A percentile compares a stretch with the other conserved stretches of the same genome.
Conservation (phyloP, 2,797 vertebrate genomes). For the Gymnothorax reevesii region DNA sequence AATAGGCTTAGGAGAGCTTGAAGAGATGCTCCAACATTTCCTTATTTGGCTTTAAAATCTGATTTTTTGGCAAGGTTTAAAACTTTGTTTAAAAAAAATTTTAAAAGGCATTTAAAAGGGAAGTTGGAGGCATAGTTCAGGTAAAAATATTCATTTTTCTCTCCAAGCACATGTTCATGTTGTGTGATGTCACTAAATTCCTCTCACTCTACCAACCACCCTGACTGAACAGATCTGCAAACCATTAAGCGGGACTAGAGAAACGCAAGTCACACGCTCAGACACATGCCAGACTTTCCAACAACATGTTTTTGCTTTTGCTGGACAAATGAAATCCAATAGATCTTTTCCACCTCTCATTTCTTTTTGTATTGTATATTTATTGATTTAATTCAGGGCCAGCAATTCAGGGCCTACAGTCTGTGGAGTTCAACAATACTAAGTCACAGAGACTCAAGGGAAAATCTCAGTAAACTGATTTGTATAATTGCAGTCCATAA, state of each 20-base stretch:
- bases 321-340: not conserved
- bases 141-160: constrained; percentile 6
- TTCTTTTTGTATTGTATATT: not conserved
- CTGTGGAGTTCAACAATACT: not conserved
- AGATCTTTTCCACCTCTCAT: not conserved
- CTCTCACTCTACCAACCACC: constrained; percentile 16
- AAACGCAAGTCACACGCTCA: constrained; percentile 8
- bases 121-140: constrained; percentile 24
- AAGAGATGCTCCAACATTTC: constrained; percentile 42
- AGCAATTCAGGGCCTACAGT: not conserved
- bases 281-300: not conserved
- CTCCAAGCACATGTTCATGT: not conserved
- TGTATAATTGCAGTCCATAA: not conserved
- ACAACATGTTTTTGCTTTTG: constrained; percentile 15
- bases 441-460: not conserved
- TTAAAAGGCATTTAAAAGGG: constrained; percentile 45
- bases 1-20: constrained; percentile 14
- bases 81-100: constrained; percentile 38
- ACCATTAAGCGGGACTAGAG: not conserved
- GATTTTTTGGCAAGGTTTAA: constrained; percentile 49
- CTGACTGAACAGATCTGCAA: constrained; percentile 19
- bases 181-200: constrained; percentile 35
- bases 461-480: not conserved
- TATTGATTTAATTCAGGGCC: not conserved
- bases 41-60: constrained; percentile 53